Evolutionary conservation across 2,797 vertebrate species (phyloP).

Genomic region (Serranus cabrilla): DNA sequence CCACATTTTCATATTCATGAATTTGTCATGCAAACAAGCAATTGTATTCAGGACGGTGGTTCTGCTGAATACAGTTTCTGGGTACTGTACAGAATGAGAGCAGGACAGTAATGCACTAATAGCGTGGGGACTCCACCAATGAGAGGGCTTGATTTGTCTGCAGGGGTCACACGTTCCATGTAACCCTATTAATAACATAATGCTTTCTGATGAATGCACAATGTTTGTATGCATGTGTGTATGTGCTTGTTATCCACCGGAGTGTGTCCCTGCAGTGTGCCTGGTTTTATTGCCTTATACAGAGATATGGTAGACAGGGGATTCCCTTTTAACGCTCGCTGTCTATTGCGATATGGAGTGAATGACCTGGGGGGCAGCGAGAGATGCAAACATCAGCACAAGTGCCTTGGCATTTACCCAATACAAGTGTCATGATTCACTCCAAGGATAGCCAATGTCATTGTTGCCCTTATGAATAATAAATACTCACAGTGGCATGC

Average conservation of each 20-base stretch:
- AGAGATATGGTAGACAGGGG: constrained; percentile 21
- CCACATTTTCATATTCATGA: constrained; percentile 70
- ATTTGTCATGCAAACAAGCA: constrained; percentile 55
- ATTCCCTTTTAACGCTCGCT: constrained; percentile 53
- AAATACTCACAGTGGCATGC: constrained; percentile 12
- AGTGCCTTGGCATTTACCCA: constrained; percentile 51
- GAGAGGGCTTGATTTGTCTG: constrained; percentile 22
- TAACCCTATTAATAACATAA: constrained; percentile 43
- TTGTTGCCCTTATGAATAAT: constrained; percentile 59
- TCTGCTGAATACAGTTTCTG: constrained; percentile 41
- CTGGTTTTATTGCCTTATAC: constrained; percentile 30
- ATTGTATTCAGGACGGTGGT: constrained; percentile 32
- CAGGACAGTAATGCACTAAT: constrained; percentile 19
- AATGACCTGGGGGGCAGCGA: constrained; percentile 31
- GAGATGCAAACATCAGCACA: constrained; percentile 70
- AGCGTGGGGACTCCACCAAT: constrained; percentile 1
- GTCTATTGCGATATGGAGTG: constrained; percentile 20
- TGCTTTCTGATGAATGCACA: constrained; percentile 29
- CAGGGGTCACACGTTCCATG: constrained; percentile 13
- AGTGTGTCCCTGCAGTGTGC: constrained; percentile 20
- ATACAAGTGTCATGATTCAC: constrained; percentile 46
- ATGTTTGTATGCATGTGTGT: constrained; percentile 6
- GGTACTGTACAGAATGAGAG: constrained; percentile 30
- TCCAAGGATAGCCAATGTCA: constrained; percentile 65
- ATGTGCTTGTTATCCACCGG: constrained; percentile 19